Base-by-base conservation (phyloP, 2,888 invertebrate species). In the Cataglyphis altisquamis region DNA sequence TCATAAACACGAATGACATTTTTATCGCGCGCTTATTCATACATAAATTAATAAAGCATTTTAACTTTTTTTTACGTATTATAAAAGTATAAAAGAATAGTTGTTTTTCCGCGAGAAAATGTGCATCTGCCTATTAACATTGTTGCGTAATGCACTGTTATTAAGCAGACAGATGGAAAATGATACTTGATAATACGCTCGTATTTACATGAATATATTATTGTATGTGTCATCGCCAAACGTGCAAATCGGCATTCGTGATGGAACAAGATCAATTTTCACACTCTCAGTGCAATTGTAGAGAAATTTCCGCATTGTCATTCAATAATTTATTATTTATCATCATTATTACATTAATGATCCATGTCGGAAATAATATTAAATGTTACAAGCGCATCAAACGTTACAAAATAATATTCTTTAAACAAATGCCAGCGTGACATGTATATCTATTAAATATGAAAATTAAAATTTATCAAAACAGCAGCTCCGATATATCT, bases 321-420 rank as follows among this genome's bases (percentile, higher is more conserved):
- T 57, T 68, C 10, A 68, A 3, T 70, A 70, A 70, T 70, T 70
- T 60, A 60, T 80, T 72, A 80, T 72, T 80, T 78, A 78, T 45
- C 48, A 21, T 18, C 10, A 70, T 78, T 78, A 68, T 57, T 41
- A 4, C 36, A 72, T 52, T 78, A 72, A 60, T 66, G n/a, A 77
- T 70, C 18, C n/a, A 78, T 3, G 29, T 70, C 32, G 9, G 12
- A 32, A 57, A 32, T 78, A 78, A 78, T 70, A 70, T 70, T 55
- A 57, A 70, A 78, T 70, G 10, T 21, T 66, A 67, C 25, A 67
- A 52, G 39, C 67, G 68, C 18, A 39, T 45, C 41, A 45, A 78
- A 60, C 10, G 2, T 45, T 80, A 45, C 29, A 41, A 32, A 57
- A 70, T 70, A 57, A 78, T 78, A 70, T 70, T 78, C 68, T 68